Evolutionary conservation across 2,113 vertebrate genomes (phyloP).

Genomic region (Hyperoodon ampullatus): DNA sequence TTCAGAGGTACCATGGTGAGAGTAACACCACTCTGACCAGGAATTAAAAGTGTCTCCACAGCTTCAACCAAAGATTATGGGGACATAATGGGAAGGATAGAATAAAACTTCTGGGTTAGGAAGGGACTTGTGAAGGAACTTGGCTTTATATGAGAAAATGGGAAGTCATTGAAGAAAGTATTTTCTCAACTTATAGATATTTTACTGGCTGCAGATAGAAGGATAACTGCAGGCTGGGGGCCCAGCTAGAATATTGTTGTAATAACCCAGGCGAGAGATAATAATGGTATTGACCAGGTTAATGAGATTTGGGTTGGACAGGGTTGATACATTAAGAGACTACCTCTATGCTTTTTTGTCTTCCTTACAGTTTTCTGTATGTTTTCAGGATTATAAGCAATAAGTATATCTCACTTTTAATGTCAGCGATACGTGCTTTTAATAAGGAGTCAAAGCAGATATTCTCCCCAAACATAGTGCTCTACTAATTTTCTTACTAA

Average conservation of each 20-base stretch:
- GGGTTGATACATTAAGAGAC: neutral
- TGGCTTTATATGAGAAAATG: neutral
- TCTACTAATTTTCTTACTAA: neutral
- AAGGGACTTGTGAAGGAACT: neutral
- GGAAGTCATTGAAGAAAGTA: neutral
- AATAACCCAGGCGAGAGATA: neutral
- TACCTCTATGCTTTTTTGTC: neutral
- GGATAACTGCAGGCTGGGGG: neutral
- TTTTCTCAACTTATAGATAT: neutral
- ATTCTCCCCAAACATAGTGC: neutral
- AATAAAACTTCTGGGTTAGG: neutral
- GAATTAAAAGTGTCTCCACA: neutral
- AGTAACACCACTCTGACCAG: too few species aligned
- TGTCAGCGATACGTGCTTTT: neutral
- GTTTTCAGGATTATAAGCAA: neutral
- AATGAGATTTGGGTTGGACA: neutral
- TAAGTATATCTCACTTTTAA: neutral
- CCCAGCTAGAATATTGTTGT: neutral
- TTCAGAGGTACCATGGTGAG: neutral
- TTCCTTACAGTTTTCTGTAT: neutral
- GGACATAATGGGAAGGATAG: neutral
- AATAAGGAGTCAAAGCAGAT: neutral
- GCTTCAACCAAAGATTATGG: neutral
- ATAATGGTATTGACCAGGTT: neutral
- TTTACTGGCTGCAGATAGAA: neutral